These are phyloP conservation scores for Protophormia terraenovae DNA, from an alignment of 2,888 invertebrate genomes.

Conservation along the genomic window DNA sequence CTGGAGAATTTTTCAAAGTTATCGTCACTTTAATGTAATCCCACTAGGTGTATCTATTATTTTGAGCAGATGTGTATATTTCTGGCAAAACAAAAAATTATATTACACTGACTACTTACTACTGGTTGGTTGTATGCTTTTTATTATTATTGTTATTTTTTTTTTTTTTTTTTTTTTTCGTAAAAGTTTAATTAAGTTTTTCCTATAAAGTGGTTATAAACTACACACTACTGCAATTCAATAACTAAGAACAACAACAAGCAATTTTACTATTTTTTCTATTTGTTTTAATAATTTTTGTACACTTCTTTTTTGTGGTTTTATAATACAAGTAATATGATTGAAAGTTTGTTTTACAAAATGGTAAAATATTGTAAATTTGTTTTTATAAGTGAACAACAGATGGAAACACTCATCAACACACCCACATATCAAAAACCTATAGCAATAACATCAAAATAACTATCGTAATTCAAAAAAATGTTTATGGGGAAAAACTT, in stretches of 20 bases:
- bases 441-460: background rate
- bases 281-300: background rate
- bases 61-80: too few relatives aligned
- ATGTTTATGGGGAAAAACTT: background rate
- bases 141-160: too few relatives aligned
- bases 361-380: background rate
- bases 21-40: too few relatives aligned
- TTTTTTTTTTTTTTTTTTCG: too few relatives aligned
- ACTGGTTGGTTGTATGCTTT: background rate
- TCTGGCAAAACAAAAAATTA: too few relatives aligned
- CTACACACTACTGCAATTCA: background rate
- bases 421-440: background rate
- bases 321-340: background rate
- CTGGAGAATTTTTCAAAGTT: too few relatives aligned
- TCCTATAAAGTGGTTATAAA: background rate
- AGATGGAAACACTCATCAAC: background rate
- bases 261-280: background rate
- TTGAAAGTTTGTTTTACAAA: slow-evolving; percentile 19
- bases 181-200: slow-evolving; percentile 20
- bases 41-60: too few relatives aligned
- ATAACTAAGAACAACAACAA: background rate
- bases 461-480: background rate
- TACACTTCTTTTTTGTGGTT: background rate
- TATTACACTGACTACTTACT: background rate
- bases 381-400: background rate